phyloP scores from a whole-genome alignment of 2,113 vertebrate species.

The Columba janthina region DNA sequence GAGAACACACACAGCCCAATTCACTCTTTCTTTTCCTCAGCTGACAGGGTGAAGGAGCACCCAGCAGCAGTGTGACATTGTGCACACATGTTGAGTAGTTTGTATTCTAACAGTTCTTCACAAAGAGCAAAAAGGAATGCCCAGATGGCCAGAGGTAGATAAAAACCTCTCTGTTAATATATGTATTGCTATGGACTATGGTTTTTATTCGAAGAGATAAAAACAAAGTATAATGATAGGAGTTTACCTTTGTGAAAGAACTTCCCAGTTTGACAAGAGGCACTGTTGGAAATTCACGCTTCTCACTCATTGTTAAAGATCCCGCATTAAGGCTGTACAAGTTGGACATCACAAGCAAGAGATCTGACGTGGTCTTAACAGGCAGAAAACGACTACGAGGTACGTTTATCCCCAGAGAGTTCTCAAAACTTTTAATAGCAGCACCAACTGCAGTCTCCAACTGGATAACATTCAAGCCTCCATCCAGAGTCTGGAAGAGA shows the following conservation, averaged over 20 bases:
- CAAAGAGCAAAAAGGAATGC: neutral
- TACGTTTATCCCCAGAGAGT: conserved; percentile 96
- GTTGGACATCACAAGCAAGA: conserved; percentile 98
- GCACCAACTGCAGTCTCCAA: conserved; percentile 98
- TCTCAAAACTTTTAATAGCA: conserved; percentile 97
- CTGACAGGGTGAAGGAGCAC: neutral
- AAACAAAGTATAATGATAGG: neutral
- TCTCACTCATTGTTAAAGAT: conserved; percentile 95
- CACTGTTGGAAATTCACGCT: conserved; percentile 94
- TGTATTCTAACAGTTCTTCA: neutral
- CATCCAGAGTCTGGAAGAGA: conserved; percentile 88
- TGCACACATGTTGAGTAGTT: rapidly evolving
- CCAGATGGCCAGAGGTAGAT: neutral
- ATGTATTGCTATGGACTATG: neutral
- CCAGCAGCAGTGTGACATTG: rapidly evolving
- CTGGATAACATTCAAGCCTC: conserved; percentile 96
- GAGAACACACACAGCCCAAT: neutral
- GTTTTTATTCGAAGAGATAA: neutral
- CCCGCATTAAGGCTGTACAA: conserved; percentile 97
- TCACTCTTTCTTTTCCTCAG: neutral
- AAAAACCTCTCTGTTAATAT: neutral
- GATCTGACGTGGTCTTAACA: conserved; percentile 97
- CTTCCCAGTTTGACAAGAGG: conserved; percentile 97
- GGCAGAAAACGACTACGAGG: conserved; percentile 97
- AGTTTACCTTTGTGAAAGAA: conserved; percentile 95